Evolutionary conservation across 2,113 vertebrate species (phyloP), one percentile per base, ranked within the genome.

Genomic region (Polyodon spathula): DNA sequence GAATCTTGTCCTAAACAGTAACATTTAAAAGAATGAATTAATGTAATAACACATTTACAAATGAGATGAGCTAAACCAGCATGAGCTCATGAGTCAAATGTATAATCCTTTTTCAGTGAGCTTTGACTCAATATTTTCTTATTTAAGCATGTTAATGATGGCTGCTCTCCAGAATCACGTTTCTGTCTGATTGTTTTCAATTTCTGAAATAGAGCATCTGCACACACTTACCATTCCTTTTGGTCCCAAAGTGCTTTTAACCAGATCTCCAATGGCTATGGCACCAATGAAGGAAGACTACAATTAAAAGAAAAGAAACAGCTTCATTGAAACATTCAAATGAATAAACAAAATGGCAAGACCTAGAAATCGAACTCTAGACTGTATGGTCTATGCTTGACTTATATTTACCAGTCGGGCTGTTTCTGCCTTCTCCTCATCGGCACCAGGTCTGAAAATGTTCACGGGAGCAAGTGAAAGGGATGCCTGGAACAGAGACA

Each of bases 221-320:
- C n/a, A n/a, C n/a, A 37, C 37, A 38, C 89, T 79, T 84, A 95
- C 96, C 96, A 99, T 97, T 67, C 96, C 96, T 76, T 98, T 99
- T 4, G 96, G 96, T 16, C 96, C 96, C 76, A 99, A 75, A 0
- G 96, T 99, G 78, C 96, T 98, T 79, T 99, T 99, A 71, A 99
- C 93, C 66, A 99, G 79, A 66, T 99, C 95, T 61, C 95, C 96
- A 5, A 99, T 93, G 27, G 95, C 94, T 37, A 98, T 98, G 70
- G 96, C 95, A 15, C 96, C 96, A n/a, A 97, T 69, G 71, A 99
- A 99, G 16, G 94, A 99, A 0, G 96, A 98, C 96, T 99, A 64
- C 3, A 78, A 78, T 68, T 43, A 48, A 62, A 75, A 16, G 64
- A 10, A 15, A 40, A 11, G 43, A 37, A 37, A 38, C 12, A 54